These are phyloP conservation scores for Bothrops alternatus DNA, from an alignment of 2,797 vertebrate species.

Conservation along the genomic window DNA sequence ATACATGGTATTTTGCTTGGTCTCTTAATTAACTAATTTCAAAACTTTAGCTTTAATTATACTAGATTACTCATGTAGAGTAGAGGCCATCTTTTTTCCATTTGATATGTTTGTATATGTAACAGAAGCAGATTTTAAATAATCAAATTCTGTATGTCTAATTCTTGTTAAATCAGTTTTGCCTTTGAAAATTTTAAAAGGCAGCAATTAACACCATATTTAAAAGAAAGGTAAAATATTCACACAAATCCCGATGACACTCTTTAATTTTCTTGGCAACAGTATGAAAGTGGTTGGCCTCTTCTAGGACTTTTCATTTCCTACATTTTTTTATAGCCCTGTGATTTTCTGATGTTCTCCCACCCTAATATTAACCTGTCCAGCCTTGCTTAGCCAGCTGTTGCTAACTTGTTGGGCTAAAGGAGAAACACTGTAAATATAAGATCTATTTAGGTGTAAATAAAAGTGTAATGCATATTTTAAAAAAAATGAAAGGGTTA, in stretches of 20 bases:
- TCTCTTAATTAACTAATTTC: background rate
- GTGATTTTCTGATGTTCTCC: background rate
- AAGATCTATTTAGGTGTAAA: background rate
- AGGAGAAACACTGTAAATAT: background rate
- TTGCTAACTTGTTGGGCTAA: background rate
- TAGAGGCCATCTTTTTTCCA: background rate
- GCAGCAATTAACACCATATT: background rate
- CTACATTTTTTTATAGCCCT: background rate
- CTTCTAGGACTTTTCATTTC: background rate
- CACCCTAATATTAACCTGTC: background rate
- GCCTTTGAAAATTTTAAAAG: background rate
- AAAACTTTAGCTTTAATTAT: background rate
- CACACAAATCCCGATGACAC: background rate
- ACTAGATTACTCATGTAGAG: background rate
- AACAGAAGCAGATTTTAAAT: background rate
- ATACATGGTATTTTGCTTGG: background rate
- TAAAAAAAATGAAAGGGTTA: background rate
- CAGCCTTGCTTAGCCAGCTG: background rate
- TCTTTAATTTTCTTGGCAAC: background rate
- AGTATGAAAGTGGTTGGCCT: background rate
- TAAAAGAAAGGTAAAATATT: background rate
- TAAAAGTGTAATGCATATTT: background rate
- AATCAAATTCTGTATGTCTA: background rate
- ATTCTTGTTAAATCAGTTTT: background rate
- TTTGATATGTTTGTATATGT: background rate